Conservation (phyloP, 92 coral and sea anemone species). For the Palythoa heliodiscus region DNA sequence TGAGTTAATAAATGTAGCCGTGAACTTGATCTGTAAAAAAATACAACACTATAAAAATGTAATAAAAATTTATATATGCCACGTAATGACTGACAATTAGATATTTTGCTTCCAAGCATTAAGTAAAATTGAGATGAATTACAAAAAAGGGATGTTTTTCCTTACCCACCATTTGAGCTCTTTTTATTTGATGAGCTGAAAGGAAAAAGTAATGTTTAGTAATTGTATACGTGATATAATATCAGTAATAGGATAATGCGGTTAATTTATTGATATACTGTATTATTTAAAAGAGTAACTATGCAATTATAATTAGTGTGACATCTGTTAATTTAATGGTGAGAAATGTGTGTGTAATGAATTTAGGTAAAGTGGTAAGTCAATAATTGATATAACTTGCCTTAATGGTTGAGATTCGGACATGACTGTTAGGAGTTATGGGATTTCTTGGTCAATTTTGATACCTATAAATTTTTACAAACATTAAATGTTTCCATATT, state of each 20-base stretch:
- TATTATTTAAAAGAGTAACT: conserved; percentile 15
- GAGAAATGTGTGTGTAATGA: conserved; percentile 18
- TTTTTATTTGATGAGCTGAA: conserved; percentile 9
- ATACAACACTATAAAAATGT: conserved; percentile 30
- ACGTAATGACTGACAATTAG: conserved; percentile 26
- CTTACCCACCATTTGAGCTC: conserved; percentile 15
- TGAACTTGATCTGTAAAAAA: conserved; percentile 31
- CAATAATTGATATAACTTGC: conserved; percentile 8
- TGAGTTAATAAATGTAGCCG: conserved; percentile 27
- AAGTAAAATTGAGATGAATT: conserved; percentile 30
- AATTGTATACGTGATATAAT: conserved; percentile 10
- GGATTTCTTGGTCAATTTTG: conserved; percentile 18
- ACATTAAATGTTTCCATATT: conserved; percentile 12
- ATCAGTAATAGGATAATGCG: conserved; percentile 10
- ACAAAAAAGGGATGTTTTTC: conserved; percentile 31
- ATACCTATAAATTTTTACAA: conserved; percentile 18
- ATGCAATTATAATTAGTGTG: conserved; percentile 15
- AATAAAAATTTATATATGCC: conserved; percentile 19
- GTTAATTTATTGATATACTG: conserved; percentile 19
- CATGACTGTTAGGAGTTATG: background rate
- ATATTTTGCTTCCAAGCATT: conserved; percentile 35
- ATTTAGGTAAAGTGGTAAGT: conserved; percentile 8
- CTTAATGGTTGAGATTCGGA: conserved; percentile 17
- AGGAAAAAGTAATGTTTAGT: conserved; percentile 14
- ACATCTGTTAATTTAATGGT: conserved; percentile 17